Conservation (phyloP, 2,797 vertebrate genomes). For the Epinephelus awoara region DNA sequence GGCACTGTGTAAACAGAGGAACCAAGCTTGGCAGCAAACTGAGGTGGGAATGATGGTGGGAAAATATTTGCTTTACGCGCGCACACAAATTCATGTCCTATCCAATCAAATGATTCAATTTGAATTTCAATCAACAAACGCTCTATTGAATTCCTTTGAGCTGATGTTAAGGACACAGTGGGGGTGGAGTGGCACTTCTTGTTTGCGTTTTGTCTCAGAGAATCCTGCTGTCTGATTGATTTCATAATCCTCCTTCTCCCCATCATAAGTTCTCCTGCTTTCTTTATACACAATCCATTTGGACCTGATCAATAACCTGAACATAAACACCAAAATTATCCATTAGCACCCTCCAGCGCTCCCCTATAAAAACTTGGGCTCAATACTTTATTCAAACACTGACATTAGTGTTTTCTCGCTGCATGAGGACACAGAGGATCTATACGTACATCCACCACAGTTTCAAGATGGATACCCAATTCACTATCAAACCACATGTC, state of each 20-base stretch:
- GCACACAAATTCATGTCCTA: background rate
- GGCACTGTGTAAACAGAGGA: conserved; percentile 12
- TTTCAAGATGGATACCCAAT: no score
- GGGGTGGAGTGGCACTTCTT: conserved; percentile 8
- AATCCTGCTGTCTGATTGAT: conserved; percentile 33
- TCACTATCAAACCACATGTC: no score
- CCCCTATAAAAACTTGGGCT: background rate
- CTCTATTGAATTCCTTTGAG: background rate
- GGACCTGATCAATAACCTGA: conserved; percentile 23
- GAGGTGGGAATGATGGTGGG: background rate
- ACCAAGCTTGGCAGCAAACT: conserved; percentile 1
- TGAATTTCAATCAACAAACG: background rate
- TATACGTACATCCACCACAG: no score
- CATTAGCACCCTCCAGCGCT: conserved; percentile 1
- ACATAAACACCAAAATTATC: background rate
- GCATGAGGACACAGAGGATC: no score
- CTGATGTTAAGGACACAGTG: background rate
- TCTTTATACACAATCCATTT: conserved; percentile 11
- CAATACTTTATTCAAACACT: background rate
- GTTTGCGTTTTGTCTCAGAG: conserved; percentile 36
- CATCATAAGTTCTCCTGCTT: conserved; percentile 2
- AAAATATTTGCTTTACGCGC: conserved; percentile 16
- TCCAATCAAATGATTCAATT: conserved; percentile 11
- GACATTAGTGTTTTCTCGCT: background rate
- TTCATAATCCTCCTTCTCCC: conserved; percentile 28